These are phyloP conservation scores for Griposia aprilina DNA, from an alignment of 2,888 invertebrate species.

Conservation along the genomic window DNA sequence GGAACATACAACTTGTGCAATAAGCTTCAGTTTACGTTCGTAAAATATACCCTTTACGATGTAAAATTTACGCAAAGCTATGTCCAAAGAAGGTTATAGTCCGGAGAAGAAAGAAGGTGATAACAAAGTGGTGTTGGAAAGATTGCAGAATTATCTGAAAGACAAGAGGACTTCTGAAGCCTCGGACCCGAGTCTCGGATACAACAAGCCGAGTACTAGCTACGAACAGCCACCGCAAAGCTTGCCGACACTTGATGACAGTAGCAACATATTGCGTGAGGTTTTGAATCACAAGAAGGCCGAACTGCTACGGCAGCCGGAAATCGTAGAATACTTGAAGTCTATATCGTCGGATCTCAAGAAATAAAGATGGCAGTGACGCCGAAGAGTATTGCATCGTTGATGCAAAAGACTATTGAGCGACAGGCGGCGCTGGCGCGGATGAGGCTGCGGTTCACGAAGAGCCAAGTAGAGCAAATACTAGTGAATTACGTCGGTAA, in stretches of 20 bases:
- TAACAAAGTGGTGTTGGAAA: constrained; percentile 88
- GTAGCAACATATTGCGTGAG: constrained; percentile 85
- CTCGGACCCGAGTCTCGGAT: constrained; percentile 76
- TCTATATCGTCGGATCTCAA: constrained; percentile 84
- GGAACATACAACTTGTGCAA: background rate
- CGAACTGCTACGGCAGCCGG: constrained; percentile 86
- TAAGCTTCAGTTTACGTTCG: background rate
- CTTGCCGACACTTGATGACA: constrained; percentile 79
- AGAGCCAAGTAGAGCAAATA: constrained; percentile 86
- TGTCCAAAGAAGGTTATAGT: constrained; percentile 90
- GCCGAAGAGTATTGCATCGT: constrained; percentile 83
- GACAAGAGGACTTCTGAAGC: constrained; percentile 85
- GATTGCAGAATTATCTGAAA: constrained; percentile 87
- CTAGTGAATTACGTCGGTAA: constrained; percentile 82
- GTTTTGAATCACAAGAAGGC: constrained; percentile 88
- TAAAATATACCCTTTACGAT: constrained; percentile 58
- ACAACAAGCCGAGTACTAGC: constrained; percentile 85
- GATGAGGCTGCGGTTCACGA: constrained; percentile 83
- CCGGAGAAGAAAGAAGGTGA: constrained; percentile 88
- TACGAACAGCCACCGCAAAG: constrained; percentile 78
- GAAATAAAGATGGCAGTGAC: constrained; percentile 86
- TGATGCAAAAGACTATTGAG: constrained; percentile 86
- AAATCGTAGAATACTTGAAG: constrained; percentile 85
- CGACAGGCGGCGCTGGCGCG: constrained; percentile 83
- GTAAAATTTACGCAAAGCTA: constrained; percentile 75